Conservation (phyloP, 2,113 vertebrate genomes). For the Scytalopus superciliaris region DNA sequence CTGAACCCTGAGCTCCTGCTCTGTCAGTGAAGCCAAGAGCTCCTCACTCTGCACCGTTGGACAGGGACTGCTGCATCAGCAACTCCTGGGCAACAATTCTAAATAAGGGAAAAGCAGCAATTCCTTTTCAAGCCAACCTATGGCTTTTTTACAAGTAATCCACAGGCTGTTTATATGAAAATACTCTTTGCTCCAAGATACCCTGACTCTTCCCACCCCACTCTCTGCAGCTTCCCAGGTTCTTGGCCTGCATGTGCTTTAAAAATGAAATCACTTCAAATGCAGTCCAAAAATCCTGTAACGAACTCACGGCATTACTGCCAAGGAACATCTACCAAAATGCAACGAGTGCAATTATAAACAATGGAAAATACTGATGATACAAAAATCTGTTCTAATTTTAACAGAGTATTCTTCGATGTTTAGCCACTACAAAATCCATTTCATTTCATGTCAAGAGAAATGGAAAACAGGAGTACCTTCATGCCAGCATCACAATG, state of each 20-base stretch:
- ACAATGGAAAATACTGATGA: slow-evolving; percentile 43
- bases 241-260: not conserved
- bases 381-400: slow-evolving; percentile 37
- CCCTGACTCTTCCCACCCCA: not conserved
- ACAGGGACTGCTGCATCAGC: not conserved
- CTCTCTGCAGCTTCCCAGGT: not conserved
- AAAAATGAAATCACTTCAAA: not conserved
- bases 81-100: not conserved
- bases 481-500: not conserved
- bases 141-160: slow-evolving; percentile 14
- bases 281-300: not conserved
- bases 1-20: not conserved
- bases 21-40: not conserved
- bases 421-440: slow-evolving; percentile 6
- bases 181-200: not conserved
- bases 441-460: not conserved
- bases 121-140: not conserved
- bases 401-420: slow-evolving; percentile 23
- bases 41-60: not conserved
- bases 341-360: not conserved
- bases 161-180: not conserved
- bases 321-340: slow-evolving; percentile 37
- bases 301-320: not conserved
- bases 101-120: slow-evolving; percentile 26
- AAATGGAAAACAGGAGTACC: not conserved